Evolutionary conservation across 2,113 vertebrate species (phyloP), one percentile per base, ranked within the genome.

Genomic region (Ciconia maguari): DNA sequence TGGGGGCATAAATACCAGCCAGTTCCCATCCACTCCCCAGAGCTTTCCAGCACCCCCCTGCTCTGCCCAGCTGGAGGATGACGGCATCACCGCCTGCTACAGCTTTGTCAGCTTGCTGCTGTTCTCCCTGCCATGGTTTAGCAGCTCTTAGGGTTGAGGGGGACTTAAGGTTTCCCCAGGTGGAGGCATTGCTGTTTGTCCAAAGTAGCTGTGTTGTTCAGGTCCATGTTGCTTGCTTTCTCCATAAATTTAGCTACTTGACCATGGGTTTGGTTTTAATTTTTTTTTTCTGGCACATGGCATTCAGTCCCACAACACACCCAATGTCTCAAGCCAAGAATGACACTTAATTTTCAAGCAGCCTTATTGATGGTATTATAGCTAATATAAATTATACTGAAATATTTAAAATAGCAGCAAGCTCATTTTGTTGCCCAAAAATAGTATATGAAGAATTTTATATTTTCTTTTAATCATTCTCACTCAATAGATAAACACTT

Each of bases 321-420:
- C 55, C 96, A 83, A 32, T 1, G 17, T 46, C 68, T 92, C 68
- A 21, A 87, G 96, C 96, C 96, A 97, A 97, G 83, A 97, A 92
- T 88, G 93, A 96, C 96, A 97, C 96, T 94, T 97, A 95, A 96
- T 97, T 96, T 96, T 94, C 46, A 41, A 78, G 93, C 90, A 95
- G 83, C 60, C 90, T 93, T 90, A 93, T 62, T 95, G 96, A 92
- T 90, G 88, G 85, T 78, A 83, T 93, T 96, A 90, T 87, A 90
- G 95, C 83, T 93, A 92, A 93, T 90, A 95, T 96, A 96, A 97
- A 92, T 96, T 93, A 83, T 55, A 89, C 85, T 62, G 79, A 93
- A 94, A 96, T 97, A 94, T 93, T 95, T 96, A 38, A 96, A 96
- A 97, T 92, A 95, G 79, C 75, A 92, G 48, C 60, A 64, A 92